Percentiles rank a stretch among this genome's conserved stretches.
Conservation (phyloP, 2,113 vertebrate species). For the Oryzias melastigma region DNA sequence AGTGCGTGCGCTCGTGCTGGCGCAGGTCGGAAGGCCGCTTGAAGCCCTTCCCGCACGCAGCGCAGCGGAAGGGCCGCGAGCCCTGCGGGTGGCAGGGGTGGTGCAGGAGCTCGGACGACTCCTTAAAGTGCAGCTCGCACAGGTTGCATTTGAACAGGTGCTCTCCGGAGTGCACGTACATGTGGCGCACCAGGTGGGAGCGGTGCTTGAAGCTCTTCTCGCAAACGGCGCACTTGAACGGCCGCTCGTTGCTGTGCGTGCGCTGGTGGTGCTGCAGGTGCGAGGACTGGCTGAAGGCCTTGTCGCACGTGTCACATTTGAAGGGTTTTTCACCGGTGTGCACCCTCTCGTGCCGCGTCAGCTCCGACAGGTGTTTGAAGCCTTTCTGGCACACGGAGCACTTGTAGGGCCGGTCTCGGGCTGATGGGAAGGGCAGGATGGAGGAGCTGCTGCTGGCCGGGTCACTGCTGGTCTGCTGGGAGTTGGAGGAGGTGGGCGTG, state of each 20-base stretch:
- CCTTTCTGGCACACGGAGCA: conserved; percentile 95
- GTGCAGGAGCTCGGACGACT: conserved; percentile 93
- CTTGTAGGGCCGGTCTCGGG: conserved; percentile 89
- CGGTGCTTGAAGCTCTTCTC: conserved; percentile 99
- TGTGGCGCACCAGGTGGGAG: conserved; percentile 96
- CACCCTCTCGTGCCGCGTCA: conserved; percentile 91
- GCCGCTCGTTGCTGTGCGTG: conserved; percentile 93
- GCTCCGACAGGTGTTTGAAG: conserved; percentile 95
- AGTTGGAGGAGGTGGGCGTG: conserved; percentile 59
- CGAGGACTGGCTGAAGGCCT: conserved; percentile 97
- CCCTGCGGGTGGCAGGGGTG: conserved; percentile 94
- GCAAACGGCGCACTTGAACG: conserved; percentile 94
- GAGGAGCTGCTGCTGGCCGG: conserved; percentile 74
- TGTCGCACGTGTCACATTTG: conserved; percentile 94
- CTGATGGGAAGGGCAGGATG: conserved; percentile 72
- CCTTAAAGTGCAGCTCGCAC: conserved; percentile 95
- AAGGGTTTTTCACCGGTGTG: conserved; percentile 97
- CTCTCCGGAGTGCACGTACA: conserved; percentile 94
- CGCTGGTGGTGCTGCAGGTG: conserved; percentile 97
- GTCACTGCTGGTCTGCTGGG: conserved; percentile 68
- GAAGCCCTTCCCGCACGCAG: conserved; percentile 93
- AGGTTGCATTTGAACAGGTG: conserved; percentile 96
- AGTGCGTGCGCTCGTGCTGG: conserved; percentile 95
- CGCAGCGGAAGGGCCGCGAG: conserved; percentile 91
- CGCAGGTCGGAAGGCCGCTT: conserved; percentile 93